Base-by-base conservation (phyloP, 2,888 invertebrate species). In the Netelia fuscicornis region DNA sequence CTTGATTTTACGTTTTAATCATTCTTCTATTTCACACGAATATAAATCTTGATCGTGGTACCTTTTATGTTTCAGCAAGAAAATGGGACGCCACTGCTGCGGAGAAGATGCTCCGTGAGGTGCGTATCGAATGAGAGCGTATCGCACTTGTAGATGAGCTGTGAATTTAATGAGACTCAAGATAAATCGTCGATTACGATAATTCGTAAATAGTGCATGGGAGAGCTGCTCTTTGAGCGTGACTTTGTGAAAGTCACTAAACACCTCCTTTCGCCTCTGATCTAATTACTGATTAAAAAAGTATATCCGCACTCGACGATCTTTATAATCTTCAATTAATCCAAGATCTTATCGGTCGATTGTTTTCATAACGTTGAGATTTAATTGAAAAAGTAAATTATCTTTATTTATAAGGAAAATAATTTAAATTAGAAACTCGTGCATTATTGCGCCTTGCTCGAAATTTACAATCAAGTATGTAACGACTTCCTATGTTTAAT, bases 81-180 rank as follows among this genome's bases (percentile, higher is more conserved):
- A 97, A 97, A 94, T 98, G 98, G 96, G 96, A 98, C 92, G 92
- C 96, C 0, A 96, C 96, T 74, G 98, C 97, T n/a, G 97, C 98
- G 0, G 98, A 98, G 93, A 97, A 97, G 94, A 98, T 98, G 98
- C 94, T 98, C 1, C 95, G 98, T 94, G 96, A 97, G 91, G 98
- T 98, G 94, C 96, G 96, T 95, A 89, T 23, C n/a, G n/a, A 67
- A 30, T 56, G 48, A 68, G 20, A 44, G 58, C 37, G 30, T 60
- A 67, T 62, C 8, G 23, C 8, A 10, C 20, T 23, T 1, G 52
- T 44, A 56, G 48, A 30, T 56, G 9, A 60, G 13, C 37, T 30
- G 25, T 54, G 42, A 17, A 52, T 37, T 37, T 37, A 37, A 37
- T 37, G 60, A 56, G 65, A 70, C 62, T 76, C 5, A n/a, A 52